Conservation (phyloP, 2,888 invertebrate species). For the Drosophila phalerata region DNA sequence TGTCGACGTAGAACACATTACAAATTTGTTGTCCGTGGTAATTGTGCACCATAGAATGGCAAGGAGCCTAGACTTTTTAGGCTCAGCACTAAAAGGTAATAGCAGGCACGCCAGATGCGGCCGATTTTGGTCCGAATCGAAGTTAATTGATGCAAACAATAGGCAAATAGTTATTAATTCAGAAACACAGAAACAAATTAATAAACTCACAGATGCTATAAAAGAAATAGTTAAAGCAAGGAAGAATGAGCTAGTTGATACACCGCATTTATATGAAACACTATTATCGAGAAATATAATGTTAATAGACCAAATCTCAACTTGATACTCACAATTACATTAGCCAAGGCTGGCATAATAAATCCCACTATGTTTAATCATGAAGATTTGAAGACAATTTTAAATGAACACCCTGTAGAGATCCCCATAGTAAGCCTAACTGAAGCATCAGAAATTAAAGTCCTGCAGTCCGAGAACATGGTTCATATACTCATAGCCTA, state of each 20-base stretch:
- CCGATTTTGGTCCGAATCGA: neutral
- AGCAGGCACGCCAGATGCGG: too few relatives aligned
- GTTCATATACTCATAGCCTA: conserved; percentile 4
- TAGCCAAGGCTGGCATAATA: conserved; percentile 2
- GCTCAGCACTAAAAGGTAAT: too few relatives aligned
- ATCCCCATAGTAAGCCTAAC: conserved; percentile 2
- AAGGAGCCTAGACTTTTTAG: neutral
- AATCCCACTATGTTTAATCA: conserved; percentile 5
- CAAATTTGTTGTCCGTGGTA: neutral
- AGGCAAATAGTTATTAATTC: too few relatives aligned
- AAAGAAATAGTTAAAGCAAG: too few relatives aligned
- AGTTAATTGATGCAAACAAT: too few relatives aligned
- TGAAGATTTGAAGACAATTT: conserved; percentile 7
- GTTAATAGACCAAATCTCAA: conserved; percentile 8
- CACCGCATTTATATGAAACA: too few relatives aligned
- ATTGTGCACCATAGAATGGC: conserved; percentile 3
- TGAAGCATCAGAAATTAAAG: conserved; percentile 5
- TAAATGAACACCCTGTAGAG: neutral
- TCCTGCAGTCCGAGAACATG: conserved; percentile 10
- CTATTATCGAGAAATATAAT: neutral
- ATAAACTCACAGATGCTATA: too few relatives aligned
- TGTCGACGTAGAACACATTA: neutral
- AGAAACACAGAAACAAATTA: too few relatives aligned
- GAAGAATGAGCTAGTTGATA: too few relatives aligned
- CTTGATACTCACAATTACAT: conserved; percentile 16